These are phyloP conservation scores for Pseudoips prasinana DNA, from an alignment of 2,888 invertebrate genomes.

Conservation along the genomic window DNA sequence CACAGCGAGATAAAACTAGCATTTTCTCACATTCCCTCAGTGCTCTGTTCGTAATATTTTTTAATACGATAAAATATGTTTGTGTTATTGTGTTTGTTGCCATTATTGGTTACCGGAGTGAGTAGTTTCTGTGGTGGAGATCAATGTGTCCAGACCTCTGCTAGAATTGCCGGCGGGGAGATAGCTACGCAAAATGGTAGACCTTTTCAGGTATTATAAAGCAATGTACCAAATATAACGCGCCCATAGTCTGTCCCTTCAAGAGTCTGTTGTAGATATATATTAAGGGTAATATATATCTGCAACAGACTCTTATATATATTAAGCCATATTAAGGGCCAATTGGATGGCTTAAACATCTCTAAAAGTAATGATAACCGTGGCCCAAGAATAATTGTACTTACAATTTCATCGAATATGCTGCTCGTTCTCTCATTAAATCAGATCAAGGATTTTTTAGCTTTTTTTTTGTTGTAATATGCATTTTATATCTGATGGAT, in stretches of 20 bases:
- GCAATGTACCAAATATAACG: too few species aligned
- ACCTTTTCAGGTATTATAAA: slow-evolving; percentile 63
- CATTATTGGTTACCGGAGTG: slow-evolving; percentile 41
- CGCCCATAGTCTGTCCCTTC: neutral
- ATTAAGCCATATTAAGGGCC: neutral
- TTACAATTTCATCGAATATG: neutral
- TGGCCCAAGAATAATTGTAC: too few species aligned
- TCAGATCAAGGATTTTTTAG: too few species aligned
- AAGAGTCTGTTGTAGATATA: neutral
- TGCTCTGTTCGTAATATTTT: too few species aligned
- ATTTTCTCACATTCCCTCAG: neutral
- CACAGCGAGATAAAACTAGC: too few species aligned
- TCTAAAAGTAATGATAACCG: neutral
- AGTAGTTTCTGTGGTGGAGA: slow-evolving; percentile 40
- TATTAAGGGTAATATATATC: neutral
- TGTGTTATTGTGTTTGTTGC: slow-evolving; percentile 36
- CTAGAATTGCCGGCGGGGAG: slow-evolving; percentile 54
- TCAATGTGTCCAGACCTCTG: slow-evolving; percentile 30
- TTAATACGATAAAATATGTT: too few species aligned
- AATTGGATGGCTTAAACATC: neutral
- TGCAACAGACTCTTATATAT: neutral
- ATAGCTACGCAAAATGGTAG: slow-evolving; percentile 52
- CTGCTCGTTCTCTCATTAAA: neutral
- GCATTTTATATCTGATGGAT: too few species aligned
- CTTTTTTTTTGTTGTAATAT: too few species aligned